Conservation (phyloP, 2,888 invertebrate species). For the Incurvaria masculella region DNA sequence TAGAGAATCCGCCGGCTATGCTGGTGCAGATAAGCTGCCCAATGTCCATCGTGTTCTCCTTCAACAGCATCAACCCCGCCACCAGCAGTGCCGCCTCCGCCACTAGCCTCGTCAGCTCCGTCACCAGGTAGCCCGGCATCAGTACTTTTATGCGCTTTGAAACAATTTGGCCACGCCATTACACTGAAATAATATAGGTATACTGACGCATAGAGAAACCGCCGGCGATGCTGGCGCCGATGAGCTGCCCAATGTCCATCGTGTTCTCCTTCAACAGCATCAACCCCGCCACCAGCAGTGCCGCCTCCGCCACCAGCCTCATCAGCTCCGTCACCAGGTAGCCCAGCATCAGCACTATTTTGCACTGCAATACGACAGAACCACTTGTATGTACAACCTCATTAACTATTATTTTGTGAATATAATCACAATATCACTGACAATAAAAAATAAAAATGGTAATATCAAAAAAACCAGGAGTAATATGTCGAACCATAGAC, state of each 20-base stretch:
- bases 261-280: slow-evolving; percentile 42
- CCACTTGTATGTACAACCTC: too few relatives aligned
- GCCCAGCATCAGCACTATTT: slow-evolving; percentile 32
- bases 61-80: slow-evolving; percentile 34
- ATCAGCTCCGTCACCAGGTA: slow-evolving; percentile 34
- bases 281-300: slow-evolving; percentile 28
- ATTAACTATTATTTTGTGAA: too few relatives aligned
- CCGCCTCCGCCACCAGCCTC: slow-evolving; percentile 28
- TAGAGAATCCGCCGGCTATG: too few relatives aligned
- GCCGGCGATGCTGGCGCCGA: slow-evolving; percentile 40
- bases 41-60: slow-evolving; percentile 48
- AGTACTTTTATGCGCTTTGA: slow-evolving; percentile 34
- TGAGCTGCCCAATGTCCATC: slow-evolving; percentile 46
- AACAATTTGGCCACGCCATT: too few relatives aligned
- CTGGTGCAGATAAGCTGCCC: slow-evolving; percentile 42
- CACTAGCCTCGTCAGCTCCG: slow-evolving; percentile 33
- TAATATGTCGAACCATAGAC: too few relatives aligned
- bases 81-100: slow-evolving; percentile 26
- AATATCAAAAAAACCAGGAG: too few relatives aligned
- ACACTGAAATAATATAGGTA: too few relatives aligned
- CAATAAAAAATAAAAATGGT: too few relatives aligned
- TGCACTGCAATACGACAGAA: slow-evolving; percentile 31
- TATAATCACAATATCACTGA: too few relatives aligned
- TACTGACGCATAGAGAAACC: slow-evolving; percentile 41
- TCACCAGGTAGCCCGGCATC: slow-evolving; percentile 32